Conservation (phyloP, 2,113 vertebrate genomes). For the Nycticorax nycticorax region DNA sequence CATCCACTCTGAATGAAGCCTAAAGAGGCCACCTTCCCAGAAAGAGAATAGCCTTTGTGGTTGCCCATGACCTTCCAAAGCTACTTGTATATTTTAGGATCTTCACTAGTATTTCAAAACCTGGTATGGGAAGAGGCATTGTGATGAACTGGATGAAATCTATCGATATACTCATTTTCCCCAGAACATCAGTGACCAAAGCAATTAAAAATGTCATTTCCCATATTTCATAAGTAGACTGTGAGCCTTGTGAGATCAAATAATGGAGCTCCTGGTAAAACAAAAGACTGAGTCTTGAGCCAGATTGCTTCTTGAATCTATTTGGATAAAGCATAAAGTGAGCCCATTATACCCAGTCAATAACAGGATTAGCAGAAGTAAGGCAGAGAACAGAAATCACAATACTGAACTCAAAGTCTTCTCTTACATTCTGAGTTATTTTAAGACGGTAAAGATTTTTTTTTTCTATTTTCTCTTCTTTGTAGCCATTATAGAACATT, state of each 20-base stretch:
- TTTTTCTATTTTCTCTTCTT: not conserved
- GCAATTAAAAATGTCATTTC: not conserved
- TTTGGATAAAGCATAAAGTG: not conserved
- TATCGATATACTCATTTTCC: fast-evolving
- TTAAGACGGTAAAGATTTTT: not conserved
- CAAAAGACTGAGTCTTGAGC: not conserved
- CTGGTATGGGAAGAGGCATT: not conserved
- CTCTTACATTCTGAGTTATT: not conserved
- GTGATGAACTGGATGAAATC: not conserved
- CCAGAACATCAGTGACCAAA: not conserved
- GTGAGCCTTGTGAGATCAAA: not conserved
- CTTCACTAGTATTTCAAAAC: not conserved
- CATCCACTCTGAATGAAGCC: not conserved
- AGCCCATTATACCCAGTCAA: not conserved
- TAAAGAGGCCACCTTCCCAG: not conserved
- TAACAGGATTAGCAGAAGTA: not conserved
- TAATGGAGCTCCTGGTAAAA: not conserved
- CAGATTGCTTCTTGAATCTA: not conserved
- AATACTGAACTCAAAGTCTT: not conserved
- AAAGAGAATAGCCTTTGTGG: not conserved
- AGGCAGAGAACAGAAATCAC: not conserved
- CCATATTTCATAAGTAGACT: not conserved
- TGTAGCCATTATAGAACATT: not conserved
- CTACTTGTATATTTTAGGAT: not conserved
- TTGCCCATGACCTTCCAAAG: not conserved